Base-by-base conservation (phyloP, 2,113 vertebrate species). In the Psilopsiagon aymara region DNA sequence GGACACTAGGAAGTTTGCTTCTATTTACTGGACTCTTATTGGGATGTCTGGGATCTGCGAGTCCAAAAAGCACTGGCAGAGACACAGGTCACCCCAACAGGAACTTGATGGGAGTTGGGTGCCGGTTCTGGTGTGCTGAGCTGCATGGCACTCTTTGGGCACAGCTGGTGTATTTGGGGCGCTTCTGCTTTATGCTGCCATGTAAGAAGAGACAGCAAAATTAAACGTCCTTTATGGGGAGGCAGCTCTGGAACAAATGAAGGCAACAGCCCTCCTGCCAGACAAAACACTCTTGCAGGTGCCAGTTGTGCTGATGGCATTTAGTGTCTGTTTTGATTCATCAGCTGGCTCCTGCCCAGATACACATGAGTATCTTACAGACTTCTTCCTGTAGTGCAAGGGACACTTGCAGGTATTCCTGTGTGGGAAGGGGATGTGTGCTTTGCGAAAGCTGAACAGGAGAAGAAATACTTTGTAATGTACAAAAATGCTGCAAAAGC, bases 61-160 rank as follows among this genome's bases (percentile, higher is more conserved):
- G 70, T 24, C 37, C 29, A 69, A 25, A 53, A 62, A 70, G 6
- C 39, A 33, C 37, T 3, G 6, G 4, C n/a, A 71, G 74, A 62
- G 37, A 28, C 73, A 74, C 29, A 43, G 68, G 17, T 23, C 18
- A 70, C 31, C 39, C 23, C 19, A 27, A 33, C 12, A 71, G 63
- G 27, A 49, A 1, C n/a, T 33, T 57, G 3, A 6, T 6, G 28
- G 52, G 41, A 9, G 55, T 11, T 19, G 28, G 31, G 9, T 25
- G 31, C n/a, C 0, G 2, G 14, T 33, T 43, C 67, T 11, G 29
- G 51, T 14, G n/a, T 1, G 7, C 71, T 52, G 70, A 43, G 37
- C n/a, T 52, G 44, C 28, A 10, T 0, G 1, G 37, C 29, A 53
- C 0, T 1, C 17, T 19, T 4, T 14, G 35, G 53, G 53, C 39